These are phyloP conservation scores for Chymomyza amoena DNA, from an alignment of 2,888 invertebrate species.

Conservation along the genomic window DNA sequence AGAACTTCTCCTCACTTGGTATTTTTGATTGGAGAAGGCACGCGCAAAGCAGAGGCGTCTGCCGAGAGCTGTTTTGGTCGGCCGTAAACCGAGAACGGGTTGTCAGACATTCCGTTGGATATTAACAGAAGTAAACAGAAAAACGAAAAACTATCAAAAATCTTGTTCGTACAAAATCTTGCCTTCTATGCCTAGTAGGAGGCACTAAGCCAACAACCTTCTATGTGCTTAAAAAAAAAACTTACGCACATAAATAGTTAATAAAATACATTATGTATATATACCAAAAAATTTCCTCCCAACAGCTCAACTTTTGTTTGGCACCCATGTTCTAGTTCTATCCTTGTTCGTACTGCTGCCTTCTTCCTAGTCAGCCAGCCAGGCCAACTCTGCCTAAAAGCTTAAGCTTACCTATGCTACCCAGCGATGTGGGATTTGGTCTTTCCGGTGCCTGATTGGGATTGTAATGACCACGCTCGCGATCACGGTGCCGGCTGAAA, in stretches of 20 bases:
- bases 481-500: constrained; percentile 77
- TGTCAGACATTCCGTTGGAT: no score
- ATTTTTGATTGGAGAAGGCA: no score
- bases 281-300: neutral
- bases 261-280: neutral
- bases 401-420: constrained; percentile 49
- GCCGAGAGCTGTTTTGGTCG: no score
- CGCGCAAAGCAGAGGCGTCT: no score
- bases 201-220: no score
- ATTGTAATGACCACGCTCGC: constrained; percentile 74
- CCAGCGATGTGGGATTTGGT: constrained; percentile 40
- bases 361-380: neutral
- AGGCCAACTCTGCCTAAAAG: neutral
- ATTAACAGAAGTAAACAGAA: no score
- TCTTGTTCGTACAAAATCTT: no score
- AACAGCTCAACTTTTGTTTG: neutral
- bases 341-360: no score
- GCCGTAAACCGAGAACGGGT: no score
- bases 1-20: no score
- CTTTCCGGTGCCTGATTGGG: constrained; percentile 60
- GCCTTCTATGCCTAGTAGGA: no score
- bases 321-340: neutral
- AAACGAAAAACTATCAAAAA: no score
- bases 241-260: neutral
- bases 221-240: neutral